phyloP scores from a whole-genome alignment of 1,140 invertebrate species.

The Lepidurus arcticus region DNA sequence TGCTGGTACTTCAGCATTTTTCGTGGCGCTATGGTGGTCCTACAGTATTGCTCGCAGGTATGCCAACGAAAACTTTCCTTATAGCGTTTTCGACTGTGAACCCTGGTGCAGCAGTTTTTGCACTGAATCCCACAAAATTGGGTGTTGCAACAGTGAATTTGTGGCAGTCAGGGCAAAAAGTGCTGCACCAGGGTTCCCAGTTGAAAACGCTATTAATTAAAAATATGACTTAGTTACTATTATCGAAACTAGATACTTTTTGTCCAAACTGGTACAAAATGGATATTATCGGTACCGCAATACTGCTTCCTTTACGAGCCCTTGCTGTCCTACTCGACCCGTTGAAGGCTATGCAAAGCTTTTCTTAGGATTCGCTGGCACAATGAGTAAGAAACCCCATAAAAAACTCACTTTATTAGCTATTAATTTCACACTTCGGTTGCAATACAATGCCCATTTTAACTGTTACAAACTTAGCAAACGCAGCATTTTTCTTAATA shows the following conservation, averaged over 20 bases:
- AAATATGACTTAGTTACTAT: background rate
- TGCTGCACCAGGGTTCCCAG: too few species aligned
- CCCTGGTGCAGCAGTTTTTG: too few species aligned
- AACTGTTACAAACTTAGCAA: background rate
- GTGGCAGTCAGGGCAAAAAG: too few species aligned
- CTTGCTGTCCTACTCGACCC: slow-evolving; percentile 1
- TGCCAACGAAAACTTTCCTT: background rate
- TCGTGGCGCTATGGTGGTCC: background rate
- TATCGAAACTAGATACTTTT: background rate
- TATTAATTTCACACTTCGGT: background rate
- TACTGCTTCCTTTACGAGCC: background rate
- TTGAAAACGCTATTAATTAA: too few species aligned
- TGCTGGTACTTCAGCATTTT: slow-evolving; percentile 1
- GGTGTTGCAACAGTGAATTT: too few species aligned
- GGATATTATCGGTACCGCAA: background rate
- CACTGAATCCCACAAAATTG: too few species aligned
- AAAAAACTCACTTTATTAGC: background rate
- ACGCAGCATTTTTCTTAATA: too few species aligned
- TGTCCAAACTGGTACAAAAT: background rate
- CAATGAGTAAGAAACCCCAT: background rate
- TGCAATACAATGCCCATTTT: background rate
- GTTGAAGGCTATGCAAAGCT: background rate
- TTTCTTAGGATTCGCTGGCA: background rate
- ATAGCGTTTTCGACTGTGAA: too few species aligned
- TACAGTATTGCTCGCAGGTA: slow-evolving; percentile 3